These are phyloP conservation scores for Rhynchonycteris naso DNA, from an alignment of 2,797 vertebrate genomes.

Conservation along the genomic window DNA sequence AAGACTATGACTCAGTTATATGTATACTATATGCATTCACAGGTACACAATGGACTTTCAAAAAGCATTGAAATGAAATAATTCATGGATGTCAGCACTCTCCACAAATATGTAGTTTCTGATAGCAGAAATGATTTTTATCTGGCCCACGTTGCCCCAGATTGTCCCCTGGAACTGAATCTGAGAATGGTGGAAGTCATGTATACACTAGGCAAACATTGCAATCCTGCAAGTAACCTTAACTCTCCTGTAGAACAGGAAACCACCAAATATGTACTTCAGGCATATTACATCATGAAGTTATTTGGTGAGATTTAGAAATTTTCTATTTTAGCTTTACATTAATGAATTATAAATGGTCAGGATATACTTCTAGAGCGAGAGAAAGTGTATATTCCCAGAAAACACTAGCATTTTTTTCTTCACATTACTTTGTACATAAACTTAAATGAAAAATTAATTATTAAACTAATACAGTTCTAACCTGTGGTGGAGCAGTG, in stretches of 20 bases:
- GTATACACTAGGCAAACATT: not conserved
- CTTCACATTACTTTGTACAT: not conserved
- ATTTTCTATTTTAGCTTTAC: not conserved
- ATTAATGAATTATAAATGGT: slow-evolving; percentile 29
- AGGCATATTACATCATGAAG: not conserved
- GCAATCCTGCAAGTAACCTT: not conserved
- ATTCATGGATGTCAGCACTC: not conserved
- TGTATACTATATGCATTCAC: not conserved
- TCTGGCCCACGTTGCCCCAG: not conserved
- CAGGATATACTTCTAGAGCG: not conserved
- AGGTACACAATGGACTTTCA: not conserved
- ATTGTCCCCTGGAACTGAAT: not conserved
- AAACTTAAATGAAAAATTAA: not conserved
- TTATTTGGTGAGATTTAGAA: slow-evolving; percentile 13
- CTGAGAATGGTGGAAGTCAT: not conserved
- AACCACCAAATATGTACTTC: not conserved
- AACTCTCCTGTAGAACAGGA: not conserved
- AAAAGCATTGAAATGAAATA: not conserved
- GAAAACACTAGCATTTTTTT: slow-evolving; percentile 5
- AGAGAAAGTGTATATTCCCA: not conserved
- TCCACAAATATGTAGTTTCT: not conserved
- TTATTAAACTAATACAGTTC: too few species aligned
- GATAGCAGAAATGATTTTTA: not conserved
- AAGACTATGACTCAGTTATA: not conserved
- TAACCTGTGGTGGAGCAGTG: too few species aligned